phyloP scores from a whole-genome alignment of 2,888 invertebrate species.

The Leucophenga maculata region DNA sequence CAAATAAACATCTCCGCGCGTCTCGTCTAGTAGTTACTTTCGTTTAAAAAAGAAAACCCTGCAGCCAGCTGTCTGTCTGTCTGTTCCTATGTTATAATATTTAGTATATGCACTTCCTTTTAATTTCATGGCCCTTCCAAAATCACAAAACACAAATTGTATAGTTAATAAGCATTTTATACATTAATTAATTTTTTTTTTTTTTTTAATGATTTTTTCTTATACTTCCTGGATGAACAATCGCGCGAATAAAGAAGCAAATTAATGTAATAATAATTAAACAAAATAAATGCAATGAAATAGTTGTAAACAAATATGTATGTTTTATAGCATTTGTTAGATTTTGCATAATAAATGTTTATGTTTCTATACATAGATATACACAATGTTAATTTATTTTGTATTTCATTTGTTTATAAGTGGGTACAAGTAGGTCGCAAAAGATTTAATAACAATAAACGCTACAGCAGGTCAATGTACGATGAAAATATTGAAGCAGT shows the following conservation, averaged over 20 bases:
- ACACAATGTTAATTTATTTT: too few species aligned
- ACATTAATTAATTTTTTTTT: neutral
- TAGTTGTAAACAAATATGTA: neutral
- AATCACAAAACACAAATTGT: conserved; percentile 37
- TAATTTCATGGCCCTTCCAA: too few species aligned
- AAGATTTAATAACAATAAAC: too few species aligned
- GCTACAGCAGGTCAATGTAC: too few species aligned
- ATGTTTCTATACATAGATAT: conserved; percentile 2
- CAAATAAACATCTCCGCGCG: conserved; percentile 35
- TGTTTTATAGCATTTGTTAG: conserved; percentile 12
- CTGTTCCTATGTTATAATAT: conserved; percentile 41
- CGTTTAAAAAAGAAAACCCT: too few species aligned
- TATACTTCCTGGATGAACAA: neutral
- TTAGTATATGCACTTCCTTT: conserved; percentile 54
- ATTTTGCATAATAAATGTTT: conserved; percentile 18
- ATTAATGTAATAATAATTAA: neutral
- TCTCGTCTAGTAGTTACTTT: conserved; percentile 29
- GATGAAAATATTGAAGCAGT: too few species aligned
- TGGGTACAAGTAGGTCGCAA: too few species aligned
- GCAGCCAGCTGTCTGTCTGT: conserved; percentile 32
- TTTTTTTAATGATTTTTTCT: too few species aligned
- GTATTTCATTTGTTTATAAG: too few species aligned
- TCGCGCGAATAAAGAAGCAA: neutral
- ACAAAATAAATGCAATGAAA: neutral
- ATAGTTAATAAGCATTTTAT: conserved; percentile 49